Base-by-base conservation (phyloP, 53 echinoderm and acorn worm species). In the Pentamera pediparva region DNA sequence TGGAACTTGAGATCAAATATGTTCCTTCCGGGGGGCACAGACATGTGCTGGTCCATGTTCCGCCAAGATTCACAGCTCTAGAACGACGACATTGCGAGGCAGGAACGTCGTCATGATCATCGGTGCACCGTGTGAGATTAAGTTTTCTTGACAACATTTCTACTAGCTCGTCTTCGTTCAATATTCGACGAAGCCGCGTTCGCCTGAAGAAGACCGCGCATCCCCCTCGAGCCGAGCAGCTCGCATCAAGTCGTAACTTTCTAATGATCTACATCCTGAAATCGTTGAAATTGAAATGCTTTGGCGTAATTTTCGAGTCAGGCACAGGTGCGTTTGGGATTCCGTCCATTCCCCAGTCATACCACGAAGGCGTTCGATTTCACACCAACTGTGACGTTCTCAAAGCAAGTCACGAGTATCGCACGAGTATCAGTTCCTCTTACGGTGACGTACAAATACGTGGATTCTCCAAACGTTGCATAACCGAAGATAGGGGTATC, bases 61-160 rank as follows among this genome's bases (percentile, higher is more conserved):
- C 62, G 34, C 62, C 62, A 62, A 21, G 19, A 4, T 2, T 36
- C n/a, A 62, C 62, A 62, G 35, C 36, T 62, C 62, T 17, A 62
- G 35, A 18, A 62, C 17, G 4, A 62, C 62, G 4, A 37, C 17
- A 4, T 17, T n/a, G 4, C 15, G 34, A 3, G 35, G 62, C 37
- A 62, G 36, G 33, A 62, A 62, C 62, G 37, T 62, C 12, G 62
- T 4, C 22, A 62, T 13, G n/a, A 62, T 62, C 35, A 62, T 11
- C 33, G 37, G 17, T 2, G 62, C 62, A 12, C 62, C 62, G 36
- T 62, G n/a, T 35, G 2, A 37, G 35, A 2, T 62, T 2, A 11
- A 62, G 25, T 15, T 62, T 34, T 36, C 22, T 25, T 3, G 18
- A 9, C 18, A 62, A 6, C 6, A 39, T n/a, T 4, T 11, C n/a